phyloP scores from a whole-genome alignment of 2,797 vertebrate genomes.

The Enteromius radiatus region DNA sequence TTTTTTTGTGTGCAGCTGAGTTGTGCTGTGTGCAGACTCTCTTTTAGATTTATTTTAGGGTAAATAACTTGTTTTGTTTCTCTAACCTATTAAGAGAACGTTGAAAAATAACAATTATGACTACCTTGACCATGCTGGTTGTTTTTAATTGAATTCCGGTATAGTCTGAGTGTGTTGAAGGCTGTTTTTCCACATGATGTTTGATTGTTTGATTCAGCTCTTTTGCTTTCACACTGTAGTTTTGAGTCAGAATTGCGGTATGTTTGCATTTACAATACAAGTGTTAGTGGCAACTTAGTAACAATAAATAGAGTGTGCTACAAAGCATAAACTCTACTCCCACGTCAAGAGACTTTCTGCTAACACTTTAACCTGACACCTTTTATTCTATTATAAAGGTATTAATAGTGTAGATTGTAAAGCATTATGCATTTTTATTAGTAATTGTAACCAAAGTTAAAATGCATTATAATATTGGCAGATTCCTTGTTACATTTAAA shows the following conservation, averaged over 20 bases:
- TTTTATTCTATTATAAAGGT: background rate
- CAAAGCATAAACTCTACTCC: background rate
- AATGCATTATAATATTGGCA: background rate
- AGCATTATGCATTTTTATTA: background rate
- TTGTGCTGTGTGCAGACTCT: conserved; percentile 1
- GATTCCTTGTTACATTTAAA: conserved; percentile 10
- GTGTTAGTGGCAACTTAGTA: background rate
- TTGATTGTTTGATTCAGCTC: background rate
- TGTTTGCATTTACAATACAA: background rate
- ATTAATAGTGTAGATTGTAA: background rate
- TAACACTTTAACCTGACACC: background rate
- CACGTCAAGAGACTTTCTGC: background rate
- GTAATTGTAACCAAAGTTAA: background rate
- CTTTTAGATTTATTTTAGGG: background rate
- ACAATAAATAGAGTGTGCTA: background rate
- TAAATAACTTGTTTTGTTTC: conserved; percentile 4
- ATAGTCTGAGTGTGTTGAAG: background rate
- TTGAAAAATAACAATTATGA: background rate
- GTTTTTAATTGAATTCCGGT: background rate
- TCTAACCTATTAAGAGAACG: conserved; percentile 20
- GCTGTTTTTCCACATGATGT: background rate
- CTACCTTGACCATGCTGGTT: conserved; percentile 1
- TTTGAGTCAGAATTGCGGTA: background rate
- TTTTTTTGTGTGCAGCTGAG: background rate
- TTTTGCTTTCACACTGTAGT: background rate